Conservation (phyloP, 2,113 vertebrate species). For the Triplophysa dalaica region DNA sequence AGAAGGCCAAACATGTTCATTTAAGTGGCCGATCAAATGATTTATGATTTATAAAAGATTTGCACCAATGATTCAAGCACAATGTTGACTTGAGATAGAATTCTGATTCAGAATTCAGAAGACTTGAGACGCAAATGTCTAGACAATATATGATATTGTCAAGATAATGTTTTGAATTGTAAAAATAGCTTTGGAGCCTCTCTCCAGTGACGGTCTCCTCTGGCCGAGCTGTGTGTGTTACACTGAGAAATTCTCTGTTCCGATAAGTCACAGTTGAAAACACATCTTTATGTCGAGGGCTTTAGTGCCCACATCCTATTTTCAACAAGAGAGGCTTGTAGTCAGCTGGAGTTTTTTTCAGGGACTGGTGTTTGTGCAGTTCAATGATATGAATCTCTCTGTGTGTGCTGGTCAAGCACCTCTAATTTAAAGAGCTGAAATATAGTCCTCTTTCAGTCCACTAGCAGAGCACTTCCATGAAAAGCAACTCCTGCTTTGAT, state of each 20-base stretch:
- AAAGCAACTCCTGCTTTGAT: slow-evolving; percentile 31
- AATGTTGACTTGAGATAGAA: no score
- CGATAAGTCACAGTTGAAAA: slow-evolving; percentile 38
- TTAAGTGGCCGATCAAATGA: no score
- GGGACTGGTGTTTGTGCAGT: slow-evolving; percentile 16
- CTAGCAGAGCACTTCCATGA: slow-evolving; percentile 26
- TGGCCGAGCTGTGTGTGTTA: not conserved
- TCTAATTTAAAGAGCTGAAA: slow-evolving; percentile 45
- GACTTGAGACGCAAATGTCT: no score
- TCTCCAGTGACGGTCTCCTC: no score
- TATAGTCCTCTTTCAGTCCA: slow-evolving; percentile 28
- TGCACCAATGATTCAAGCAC: no score
- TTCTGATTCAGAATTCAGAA: no score
- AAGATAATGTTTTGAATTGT: no score
- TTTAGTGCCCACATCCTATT: slow-evolving; percentile 38
- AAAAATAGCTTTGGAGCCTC: no score
- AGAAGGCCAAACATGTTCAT: no score
- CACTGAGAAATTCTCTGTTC: slow-evolving; percentile 25
- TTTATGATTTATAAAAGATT: no score
- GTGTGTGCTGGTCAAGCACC: slow-evolving; percentile 38
- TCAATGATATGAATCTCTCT: slow-evolving; percentile 41
- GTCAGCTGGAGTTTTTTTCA: slow-evolving; percentile 27
- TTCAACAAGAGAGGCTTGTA: slow-evolving; percentile 18
- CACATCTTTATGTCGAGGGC: slow-evolving; percentile 45
- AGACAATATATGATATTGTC: no score